These are phyloP conservation scores for Nyctalus aviator DNA, from an alignment of 2,797 vertebrate species.

Conservation along the genomic window DNA sequence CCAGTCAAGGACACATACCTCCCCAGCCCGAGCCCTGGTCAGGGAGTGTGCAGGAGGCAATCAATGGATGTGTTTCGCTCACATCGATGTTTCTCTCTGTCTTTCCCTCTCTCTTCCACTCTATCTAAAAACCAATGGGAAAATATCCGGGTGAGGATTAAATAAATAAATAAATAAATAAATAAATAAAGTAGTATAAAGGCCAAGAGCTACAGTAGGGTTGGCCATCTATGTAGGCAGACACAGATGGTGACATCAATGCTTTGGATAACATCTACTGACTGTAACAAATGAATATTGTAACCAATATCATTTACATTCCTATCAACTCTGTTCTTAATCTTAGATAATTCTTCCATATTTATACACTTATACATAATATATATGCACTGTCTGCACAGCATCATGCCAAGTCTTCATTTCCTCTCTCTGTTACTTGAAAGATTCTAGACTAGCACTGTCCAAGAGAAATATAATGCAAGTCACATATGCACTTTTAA, in stretches of 20 bases:
- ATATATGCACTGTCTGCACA: slow-evolving; percentile 35
- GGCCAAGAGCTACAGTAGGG: not conserved
- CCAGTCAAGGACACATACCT: too few species aligned
- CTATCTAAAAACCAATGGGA: too few species aligned
- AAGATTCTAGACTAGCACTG: slow-evolving; percentile 25
- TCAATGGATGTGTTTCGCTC: too few species aligned
- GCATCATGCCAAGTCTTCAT: slow-evolving; percentile 54
- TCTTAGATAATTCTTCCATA: slow-evolving; percentile 63
- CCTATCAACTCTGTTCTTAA: slow-evolving; percentile 55
- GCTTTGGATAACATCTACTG: slow-evolving; percentile 55
- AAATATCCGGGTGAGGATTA: too few species aligned
- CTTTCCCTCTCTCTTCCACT: too few species aligned
- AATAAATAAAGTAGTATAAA: not conserved
- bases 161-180: too few species aligned
- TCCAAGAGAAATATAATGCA: slow-evolving; percentile 33
- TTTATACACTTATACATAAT: slow-evolving; percentile 47
- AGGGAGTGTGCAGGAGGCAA: too few species aligned
- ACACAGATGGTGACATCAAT: slow-evolving; percentile 62
- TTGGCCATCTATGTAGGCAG: slow-evolving; percentile 45
- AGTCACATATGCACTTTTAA: not conserved
- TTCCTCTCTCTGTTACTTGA: slow-evolving; percentile 20
- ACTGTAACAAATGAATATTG: slow-evolving; percentile 14
- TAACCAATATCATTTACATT: slow-evolving; percentile 64
- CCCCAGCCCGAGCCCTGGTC: too few species aligned
- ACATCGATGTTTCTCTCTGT: too few species aligned